A percentile compares a stretch with the other conserved stretches of the same genome.
Conservation (phyloP, 1,140 invertebrate genomes). For the Lasioglossum baleicum region DNA sequence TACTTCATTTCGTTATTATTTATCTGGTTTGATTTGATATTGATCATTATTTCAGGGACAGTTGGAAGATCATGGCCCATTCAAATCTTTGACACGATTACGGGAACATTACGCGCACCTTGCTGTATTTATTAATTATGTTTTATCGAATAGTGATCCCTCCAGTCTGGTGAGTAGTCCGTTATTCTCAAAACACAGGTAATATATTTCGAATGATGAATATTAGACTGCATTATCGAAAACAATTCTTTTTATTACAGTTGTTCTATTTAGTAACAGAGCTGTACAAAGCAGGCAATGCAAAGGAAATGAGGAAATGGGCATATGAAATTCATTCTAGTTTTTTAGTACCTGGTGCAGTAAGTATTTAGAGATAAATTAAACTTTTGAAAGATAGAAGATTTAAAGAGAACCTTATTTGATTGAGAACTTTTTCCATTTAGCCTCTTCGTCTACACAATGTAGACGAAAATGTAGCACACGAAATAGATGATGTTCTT, state of each 20-base stretch:
- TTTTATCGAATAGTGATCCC: constrained; percentile 92
- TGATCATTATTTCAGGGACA: constrained; percentile 78
- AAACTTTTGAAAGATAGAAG: not conserved
- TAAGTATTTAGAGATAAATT: constrained; percentile 70
- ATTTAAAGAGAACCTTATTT: not conserved
- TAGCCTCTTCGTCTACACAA: constrained; percentile 90
- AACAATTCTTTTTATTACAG: constrained; percentile 79
- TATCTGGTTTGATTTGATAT: constrained; percentile 36
- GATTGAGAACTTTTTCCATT: constrained; percentile 65
- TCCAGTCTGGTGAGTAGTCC: constrained; percentile 84
- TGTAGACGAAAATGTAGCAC: constrained; percentile 91
- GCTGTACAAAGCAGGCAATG: constrained; percentile 90
- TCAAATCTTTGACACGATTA: constrained; percentile 86
- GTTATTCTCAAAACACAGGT: not conserved
- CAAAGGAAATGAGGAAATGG: constrained; percentile 96
- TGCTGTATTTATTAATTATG: constrained; percentile 93
- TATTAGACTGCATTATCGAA: constrained; percentile 28
- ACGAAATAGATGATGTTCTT: constrained; percentile 93
- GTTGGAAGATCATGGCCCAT: constrained; percentile 89
- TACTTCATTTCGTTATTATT: constrained; percentile 20
- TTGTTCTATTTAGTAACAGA: constrained; percentile 94
- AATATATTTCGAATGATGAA: not conserved
- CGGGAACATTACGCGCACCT: constrained; percentile 90
- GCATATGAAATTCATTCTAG: constrained; percentile 98
- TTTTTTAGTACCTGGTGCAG: constrained; percentile 94